phyloP scores from a whole-genome alignment of 2,888 invertebrate genomes.

The Therioaphis trifolii region DNA sequence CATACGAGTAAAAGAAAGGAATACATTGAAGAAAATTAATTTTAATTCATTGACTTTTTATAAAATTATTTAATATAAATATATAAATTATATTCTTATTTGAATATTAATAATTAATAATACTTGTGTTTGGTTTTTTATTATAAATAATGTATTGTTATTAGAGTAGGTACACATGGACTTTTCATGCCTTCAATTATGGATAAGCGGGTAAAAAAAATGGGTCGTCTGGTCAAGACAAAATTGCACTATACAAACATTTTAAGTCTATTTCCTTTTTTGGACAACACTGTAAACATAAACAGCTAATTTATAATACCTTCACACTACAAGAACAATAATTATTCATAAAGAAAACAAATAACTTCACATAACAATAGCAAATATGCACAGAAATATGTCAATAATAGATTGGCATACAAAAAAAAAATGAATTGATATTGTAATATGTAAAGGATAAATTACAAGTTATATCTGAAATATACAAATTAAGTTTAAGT shows the following conservation, averaged over 20 bases:
- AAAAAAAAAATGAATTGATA: background rate
- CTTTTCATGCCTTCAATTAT: background rate
- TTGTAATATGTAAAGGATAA: conserved; percentile 13
- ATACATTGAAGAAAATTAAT: too few relatives aligned
- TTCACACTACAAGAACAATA: conserved; percentile 3
- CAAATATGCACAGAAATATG: conserved; percentile 7
- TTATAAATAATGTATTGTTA: too few relatives aligned
- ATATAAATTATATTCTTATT: too few relatives aligned
- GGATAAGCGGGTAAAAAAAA: background rate
- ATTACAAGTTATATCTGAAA: background rate
- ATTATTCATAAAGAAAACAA: background rate
- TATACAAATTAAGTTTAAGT: background rate
- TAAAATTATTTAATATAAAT: too few relatives aligned
- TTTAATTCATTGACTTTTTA: too few relatives aligned
- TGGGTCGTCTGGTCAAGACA: background rate
- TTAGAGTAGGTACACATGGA: background rate
- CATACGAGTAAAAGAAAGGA: too few relatives aligned
- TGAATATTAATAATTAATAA: too few relatives aligned
- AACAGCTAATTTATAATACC: background rate
- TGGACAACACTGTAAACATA: background rate
- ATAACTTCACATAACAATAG: background rate
- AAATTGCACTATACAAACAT: background rate
- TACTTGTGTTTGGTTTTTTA: too few relatives aligned
- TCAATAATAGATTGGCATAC: conserved; percentile 21
- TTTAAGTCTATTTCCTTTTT: conserved; percentile 22